A percentile compares a stretch with the other conserved stretches of the same genome.
These are phyloP conservation scores for Xerus inauris DNA, from an alignment of 2,113 vertebrate species.

Conservation along the genomic window DNA sequence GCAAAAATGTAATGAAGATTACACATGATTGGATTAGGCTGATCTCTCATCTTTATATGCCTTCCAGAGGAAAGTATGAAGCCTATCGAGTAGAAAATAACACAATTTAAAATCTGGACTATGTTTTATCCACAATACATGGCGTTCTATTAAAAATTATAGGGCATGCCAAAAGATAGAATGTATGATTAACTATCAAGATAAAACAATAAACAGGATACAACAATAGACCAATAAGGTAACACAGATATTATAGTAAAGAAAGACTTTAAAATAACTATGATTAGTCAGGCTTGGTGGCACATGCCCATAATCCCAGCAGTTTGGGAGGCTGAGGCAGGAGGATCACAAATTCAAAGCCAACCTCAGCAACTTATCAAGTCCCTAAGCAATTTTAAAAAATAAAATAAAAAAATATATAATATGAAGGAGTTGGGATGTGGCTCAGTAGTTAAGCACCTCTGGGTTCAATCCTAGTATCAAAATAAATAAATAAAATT, in stretches of 20 bases:
- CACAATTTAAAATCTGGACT: not conserved
- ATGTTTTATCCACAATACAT: not conserved
- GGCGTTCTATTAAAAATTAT: not conserved
- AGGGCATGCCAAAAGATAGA: not conserved
- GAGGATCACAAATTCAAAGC: too few relatives aligned
- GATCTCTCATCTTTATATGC: not conserved
- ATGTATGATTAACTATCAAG: not conserved
- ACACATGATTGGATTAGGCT: not conserved
- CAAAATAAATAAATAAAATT: too few relatives aligned
- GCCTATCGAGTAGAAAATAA: not conserved
- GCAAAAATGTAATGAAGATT: not conserved
- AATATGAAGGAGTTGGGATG: too few relatives aligned
- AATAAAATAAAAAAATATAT: too few relatives aligned
- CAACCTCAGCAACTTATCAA: too few relatives aligned
- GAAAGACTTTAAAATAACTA: conserved; percentile 21
- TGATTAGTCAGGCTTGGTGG: not conserved
- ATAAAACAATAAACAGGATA: not conserved
- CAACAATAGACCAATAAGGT: not conserved
- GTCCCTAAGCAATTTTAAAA: too few relatives aligned
- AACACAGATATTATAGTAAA: not conserved
- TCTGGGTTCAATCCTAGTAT: too few relatives aligned
- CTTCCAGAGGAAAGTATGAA: not conserved
- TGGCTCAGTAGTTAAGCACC: too few relatives aligned
- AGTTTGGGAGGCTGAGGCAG: too few relatives aligned
- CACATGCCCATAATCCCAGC: too few relatives aligned